A percentile compares a stretch with the other conserved stretches of the same genome.
These are phyloP conservation scores for Sphaeridia pumilis DNA, from an alignment of 2,888 invertebrate genomes.

Conservation along the genomic window DNA sequence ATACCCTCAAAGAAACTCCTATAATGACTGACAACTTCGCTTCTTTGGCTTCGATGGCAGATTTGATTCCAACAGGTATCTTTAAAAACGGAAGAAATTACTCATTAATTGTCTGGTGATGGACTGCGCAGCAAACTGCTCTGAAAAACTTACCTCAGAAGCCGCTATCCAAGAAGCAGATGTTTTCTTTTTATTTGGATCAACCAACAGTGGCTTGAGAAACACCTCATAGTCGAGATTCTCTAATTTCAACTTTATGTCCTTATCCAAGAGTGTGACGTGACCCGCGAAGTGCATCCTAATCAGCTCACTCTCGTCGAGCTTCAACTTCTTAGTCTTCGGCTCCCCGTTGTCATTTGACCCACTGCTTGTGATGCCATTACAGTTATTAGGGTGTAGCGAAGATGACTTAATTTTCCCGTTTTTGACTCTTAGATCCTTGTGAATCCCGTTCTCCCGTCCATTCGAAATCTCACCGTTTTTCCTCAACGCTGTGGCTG, in stretches of 20 bases:
- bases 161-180: slow-evolving; percentile 24
- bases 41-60: too few relatives aligned
- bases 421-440: neutral
- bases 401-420: neutral
- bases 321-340: neutral
- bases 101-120: too few relatives aligned
- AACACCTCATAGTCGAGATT: slow-evolving; percentile 20
- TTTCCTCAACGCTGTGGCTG: neutral
- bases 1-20: neutral
- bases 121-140: neutral
- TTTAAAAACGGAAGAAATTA: too few relatives aligned
- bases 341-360: neutral
- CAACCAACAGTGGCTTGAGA: too few relatives aligned
- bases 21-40: too few relatives aligned
- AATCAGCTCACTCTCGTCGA: neutral
- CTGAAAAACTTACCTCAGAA: slow-evolving; percentile 16
- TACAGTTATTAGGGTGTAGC: neutral
- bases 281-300: slow-evolving; percentile 18
- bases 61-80: too few relatives aligned
- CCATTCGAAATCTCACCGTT: neutral
- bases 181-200: too few relatives aligned
- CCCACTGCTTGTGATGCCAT: neutral
- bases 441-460: neutral
- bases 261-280: slow-evolving; percentile 21
- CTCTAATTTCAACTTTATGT: slow-evolving; percentile 16